Evolutionary conservation across 1,140 invertebrate species (phyloP).

Genomic region (Sitophilus oryzae): DNA sequence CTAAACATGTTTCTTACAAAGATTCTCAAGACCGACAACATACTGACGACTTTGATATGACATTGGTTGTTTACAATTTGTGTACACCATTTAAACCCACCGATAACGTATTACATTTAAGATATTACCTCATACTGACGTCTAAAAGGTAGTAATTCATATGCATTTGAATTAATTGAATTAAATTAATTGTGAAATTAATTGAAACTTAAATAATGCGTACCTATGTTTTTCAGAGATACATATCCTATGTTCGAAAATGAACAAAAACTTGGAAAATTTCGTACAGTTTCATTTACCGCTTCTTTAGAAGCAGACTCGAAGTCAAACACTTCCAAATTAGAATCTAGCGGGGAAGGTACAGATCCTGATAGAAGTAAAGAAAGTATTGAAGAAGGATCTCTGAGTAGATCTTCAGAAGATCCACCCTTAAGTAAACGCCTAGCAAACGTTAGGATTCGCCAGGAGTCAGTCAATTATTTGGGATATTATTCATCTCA

Average conservation of each 20-base stretch:
- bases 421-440: constrained; percentile 17
- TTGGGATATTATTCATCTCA: constrained; percentile 71
- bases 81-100: constrained; percentile 44
- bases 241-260: constrained; percentile 63
- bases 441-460: constrained; percentile 39
- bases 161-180: background rate
- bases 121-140: constrained; percentile 70
- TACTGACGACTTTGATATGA: constrained; percentile 64
- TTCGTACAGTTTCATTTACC: constrained; percentile 52
- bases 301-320: constrained; percentile 21
- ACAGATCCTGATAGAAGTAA: background rate
- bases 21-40: constrained; percentile 58
- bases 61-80: constrained; percentile 59
- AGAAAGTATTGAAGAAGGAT: constrained; percentile 19
- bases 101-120: constrained; percentile 54
- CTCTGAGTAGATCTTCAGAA: constrained; percentile 17
- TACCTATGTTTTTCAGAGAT: constrained; percentile 48
- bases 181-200: background rate
- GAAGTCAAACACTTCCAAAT: constrained; percentile 17
- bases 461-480: constrained; percentile 66
- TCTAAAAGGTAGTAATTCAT: constrained; percentile 44
- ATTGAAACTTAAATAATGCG: background rate
- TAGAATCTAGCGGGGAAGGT: constrained; percentile 11
- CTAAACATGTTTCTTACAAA: constrained; percentile 54
- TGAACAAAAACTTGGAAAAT: constrained; percentile 59